Conservation (phyloP, 2,113 vertebrate genomes). For the Nerophis ophidion region DNA sequence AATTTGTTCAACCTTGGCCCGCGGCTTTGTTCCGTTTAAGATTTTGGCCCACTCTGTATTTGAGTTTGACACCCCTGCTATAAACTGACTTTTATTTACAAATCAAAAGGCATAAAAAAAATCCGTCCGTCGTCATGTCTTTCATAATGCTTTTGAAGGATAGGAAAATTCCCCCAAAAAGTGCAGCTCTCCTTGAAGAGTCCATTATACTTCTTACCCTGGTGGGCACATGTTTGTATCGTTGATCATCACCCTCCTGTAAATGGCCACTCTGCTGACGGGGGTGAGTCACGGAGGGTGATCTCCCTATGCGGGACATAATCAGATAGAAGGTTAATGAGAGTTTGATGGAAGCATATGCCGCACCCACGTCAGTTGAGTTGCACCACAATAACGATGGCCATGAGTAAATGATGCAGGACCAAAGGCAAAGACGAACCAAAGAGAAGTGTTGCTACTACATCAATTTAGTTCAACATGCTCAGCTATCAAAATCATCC, state of each 20-base stretch:
- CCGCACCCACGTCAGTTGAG: constrained; percentile 43
- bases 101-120: too few species aligned
- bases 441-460: constrained; percentile 48
- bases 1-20: too few species aligned
- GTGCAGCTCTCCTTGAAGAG: constrained; percentile 9
- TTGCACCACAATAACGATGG: constrained; percentile 50
- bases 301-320: constrained; percentile 55
- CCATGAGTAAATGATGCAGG: constrained; percentile 60
- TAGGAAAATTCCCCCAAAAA: too few species aligned
- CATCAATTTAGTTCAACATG: constrained; percentile 42
- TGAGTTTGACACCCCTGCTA: too few species aligned
- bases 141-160: too few species aligned
- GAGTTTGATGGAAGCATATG: constrained; percentile 73
- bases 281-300: constrained; percentile 51
- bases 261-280: constrained; percentile 56
- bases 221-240: constrained; percentile 52
- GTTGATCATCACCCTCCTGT: constrained; percentile 61
- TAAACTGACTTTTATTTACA: too few species aligned
- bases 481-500: constrained; percentile 28
- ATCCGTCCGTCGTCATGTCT: too few species aligned
- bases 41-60: too few species aligned
- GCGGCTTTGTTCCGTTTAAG: too few species aligned
- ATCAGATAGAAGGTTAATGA: constrained; percentile 73
- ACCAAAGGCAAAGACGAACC: constrained; percentile 62
- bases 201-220: constrained; percentile 11